Base-by-base conservation (phyloP, 2,888 invertebrate species). In the Erebia aethiops region DNA sequence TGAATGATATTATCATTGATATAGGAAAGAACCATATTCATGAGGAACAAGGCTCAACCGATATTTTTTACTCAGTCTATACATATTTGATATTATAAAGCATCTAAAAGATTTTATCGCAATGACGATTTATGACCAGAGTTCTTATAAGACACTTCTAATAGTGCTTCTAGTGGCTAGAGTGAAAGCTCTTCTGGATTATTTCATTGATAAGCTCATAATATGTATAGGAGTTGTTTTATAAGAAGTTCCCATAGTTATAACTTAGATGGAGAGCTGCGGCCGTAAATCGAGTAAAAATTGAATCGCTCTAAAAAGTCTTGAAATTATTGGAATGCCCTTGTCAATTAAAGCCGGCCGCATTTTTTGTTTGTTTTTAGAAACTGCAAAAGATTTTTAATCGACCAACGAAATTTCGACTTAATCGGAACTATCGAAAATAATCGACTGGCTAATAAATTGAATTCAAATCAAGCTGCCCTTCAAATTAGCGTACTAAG, bases 31-130 rank as follows among this genome's bases (percentile, higher is more conserved):
- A n/a, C 8, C 60, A 66, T 60, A 60, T 8, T 51, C 70, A 70
- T 69, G 70, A 66, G 60, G 58, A 41, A 70, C 75, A 71, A 57
- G 63, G 63, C 72, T 67, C 66, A 70, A 70, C 70, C 69, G 75
- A 75, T 74, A 70, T 68, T 69, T 58, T 68, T 70, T 76, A 76
- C 80, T 88, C 89, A 88, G 89, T 89, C 88, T 89, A 85, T 84
- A 83, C 79, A 80, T 82, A 82, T 81, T 79, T 81, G 80, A 85
- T 81, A 82, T 79, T 81, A 80, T 46, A 46, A n/a, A 52, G 82
- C 74, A 77, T 77, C 79, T 80, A 79, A 80, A 77, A 79, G 74
- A 77, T 72, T 41, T 16, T 51, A 13, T 26, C 21, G 11, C 21
- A 57, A 35, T 57, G 5, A 57, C 14, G 26, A 57, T 35, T 35